Base-by-base conservation (phyloP, 2,888 invertebrate genomes). In the Idaea straminata region DNA sequence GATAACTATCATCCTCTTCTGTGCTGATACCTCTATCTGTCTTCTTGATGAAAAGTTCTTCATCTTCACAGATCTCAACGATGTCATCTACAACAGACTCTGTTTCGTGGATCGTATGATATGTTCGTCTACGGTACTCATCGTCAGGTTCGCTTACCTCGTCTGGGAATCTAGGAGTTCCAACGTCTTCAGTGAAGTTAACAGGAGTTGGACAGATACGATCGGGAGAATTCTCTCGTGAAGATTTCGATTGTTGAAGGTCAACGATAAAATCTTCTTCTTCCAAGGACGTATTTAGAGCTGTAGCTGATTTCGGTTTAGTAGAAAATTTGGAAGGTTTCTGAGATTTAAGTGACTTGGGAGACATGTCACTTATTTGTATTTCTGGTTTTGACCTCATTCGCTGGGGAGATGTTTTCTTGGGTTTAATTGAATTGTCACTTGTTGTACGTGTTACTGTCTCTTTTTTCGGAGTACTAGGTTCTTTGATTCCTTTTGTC, bases 131-230 rank as follows among this genome's bases (percentile, higher is more conserved):
- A 15, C 79, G 82, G 13, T 90, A 88, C 57, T 94, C 94, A 76
- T 96, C 96, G 72, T 96, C 96, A 0, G 96, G 96, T 82, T 96
- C 96, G 75, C 93, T 94, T 0, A 96, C 95, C 77, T 94, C 94
- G 82, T 96, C 96, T 0, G 96, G 96, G 79, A 95, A 96, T 65
- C 96, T 93, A 4, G 96, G 95, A 64, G 93, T 94, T 62, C 94
- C 94, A 2, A 94, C 92, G 68, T 94, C 94, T 62, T 94, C 94
- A 62, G 91, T 88, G 6, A 94, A 92, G 58, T 94, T 93, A 5
- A 95, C 93, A 0, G 95, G 95, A 10, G 94, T 94, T 0, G 96
- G 95, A 75, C 95, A 95, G 65, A 96, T 94, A 68, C 95, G 94
- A 78, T 96, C 96, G 0, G 96, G 96, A 5, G 96, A 95, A 62